Conservation (phyloP, 1,140 invertebrate species). For the Frieseomelitta varia region DNA sequence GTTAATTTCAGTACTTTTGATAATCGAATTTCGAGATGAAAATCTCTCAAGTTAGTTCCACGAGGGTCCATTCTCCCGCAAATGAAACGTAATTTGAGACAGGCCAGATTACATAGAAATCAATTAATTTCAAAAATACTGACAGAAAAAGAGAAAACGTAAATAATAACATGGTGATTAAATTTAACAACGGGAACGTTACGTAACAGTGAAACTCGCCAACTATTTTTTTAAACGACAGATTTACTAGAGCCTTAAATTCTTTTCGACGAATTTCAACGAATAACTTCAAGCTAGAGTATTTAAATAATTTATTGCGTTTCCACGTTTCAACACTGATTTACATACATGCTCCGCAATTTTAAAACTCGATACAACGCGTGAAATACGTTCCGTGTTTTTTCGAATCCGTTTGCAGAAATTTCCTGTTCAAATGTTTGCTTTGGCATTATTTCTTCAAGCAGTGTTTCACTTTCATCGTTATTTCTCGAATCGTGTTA, state of each 20-base stretch:
- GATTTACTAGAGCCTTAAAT: not conserved
- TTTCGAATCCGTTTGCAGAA: too few relatives aligned
- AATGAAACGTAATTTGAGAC: not conserved
- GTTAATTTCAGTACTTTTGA: too few relatives aligned
- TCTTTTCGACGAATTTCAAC: not conserved
- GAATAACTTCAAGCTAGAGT: too few relatives aligned
- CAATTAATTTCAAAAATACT: not conserved
- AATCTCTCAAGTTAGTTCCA: not conserved
- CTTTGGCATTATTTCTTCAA: too few relatives aligned
- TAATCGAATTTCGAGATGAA: not conserved
- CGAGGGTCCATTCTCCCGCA: not conserved
- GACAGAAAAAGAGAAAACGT: not conserved
- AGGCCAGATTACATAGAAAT: not conserved
- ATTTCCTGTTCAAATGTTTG: too few relatives aligned
- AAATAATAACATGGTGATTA: not conserved
- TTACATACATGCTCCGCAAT: not conserved
- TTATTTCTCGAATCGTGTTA: too few relatives aligned
- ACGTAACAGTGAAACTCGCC: not conserved
- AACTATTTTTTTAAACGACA: not conserved
- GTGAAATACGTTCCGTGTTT: too few relatives aligned
- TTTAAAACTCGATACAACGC: too few relatives aligned
- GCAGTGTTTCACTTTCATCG: too few relatives aligned
- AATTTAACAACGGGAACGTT: not conserved
- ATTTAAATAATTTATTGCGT: not conserved
- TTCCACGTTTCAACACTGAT: not conserved